A percentile compares a stretch with the other conserved stretches of the same genome.
Evolutionary conservation across 1,140 invertebrate species (phyloP).

Genomic region (Caenorhabditis briggsae): DNA sequence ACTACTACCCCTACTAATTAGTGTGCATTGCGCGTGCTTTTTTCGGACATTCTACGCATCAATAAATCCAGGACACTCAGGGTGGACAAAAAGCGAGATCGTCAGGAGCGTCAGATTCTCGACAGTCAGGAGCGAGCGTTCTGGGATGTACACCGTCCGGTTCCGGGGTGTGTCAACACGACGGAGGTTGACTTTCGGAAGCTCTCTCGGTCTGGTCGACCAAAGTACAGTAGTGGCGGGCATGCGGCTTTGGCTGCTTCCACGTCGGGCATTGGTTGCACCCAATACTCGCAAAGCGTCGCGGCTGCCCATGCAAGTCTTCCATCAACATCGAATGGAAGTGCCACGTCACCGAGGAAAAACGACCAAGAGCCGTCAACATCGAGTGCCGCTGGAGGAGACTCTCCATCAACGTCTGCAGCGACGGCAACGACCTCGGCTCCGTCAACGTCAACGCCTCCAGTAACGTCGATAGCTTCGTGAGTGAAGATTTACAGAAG

Average conservation of each 20-base stretch:
- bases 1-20: constrained; percentile 38
- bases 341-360: constrained; percentile 55
- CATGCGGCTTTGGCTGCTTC: constrained; percentile 67
- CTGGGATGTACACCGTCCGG: constrained; percentile 98
- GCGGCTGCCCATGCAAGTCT: constrained; percentile 64
- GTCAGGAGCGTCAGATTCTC: constrained; percentile 95
- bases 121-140: constrained; percentile 99
- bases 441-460: constrained; percentile 17
- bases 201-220: constrained; percentile 87
- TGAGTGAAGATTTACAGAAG: neutral
- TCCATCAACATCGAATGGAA: constrained; percentile 54
- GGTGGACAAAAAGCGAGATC: constrained; percentile 98
- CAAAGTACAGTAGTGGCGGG: constrained; percentile 78
- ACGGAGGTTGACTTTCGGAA: constrained; percentile 87
- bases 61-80: constrained; percentile 80
- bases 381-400: constrained; percentile 29
- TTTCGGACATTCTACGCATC: constrained; percentile 28
- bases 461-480: neutral
- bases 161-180: constrained; percentile 98
- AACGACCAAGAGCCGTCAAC: constrained; percentile 47
- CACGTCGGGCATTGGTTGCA: constrained; percentile 49
- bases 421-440: constrained; percentile 8
- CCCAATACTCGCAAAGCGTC: constrained; percentile 64
- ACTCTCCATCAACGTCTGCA: constrained; percentile 14
- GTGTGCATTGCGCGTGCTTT: constrained; percentile 42